Evolutionary conservation across 2,113 vertebrate genomes (phyloP).

Genomic region (Serilophus lunatus): DNA sequence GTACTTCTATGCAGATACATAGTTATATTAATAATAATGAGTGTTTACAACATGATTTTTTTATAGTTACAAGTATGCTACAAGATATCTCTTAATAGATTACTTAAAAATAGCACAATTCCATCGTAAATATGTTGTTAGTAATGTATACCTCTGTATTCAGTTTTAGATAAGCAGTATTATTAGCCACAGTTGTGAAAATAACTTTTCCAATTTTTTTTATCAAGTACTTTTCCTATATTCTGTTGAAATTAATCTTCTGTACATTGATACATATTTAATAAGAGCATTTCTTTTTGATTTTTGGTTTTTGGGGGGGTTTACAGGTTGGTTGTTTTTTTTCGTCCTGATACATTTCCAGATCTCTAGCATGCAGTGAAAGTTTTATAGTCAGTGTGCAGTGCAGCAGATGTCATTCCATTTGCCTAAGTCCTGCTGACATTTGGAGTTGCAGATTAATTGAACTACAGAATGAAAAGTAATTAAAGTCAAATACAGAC

Average conservation of each 20-base stretch:
- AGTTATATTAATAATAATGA: neutral
- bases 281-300: constrained; percentile 68
- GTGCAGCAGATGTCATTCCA: constrained; percentile 96
- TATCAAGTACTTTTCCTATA: constrained; percentile 13
- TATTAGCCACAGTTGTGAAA: neutral
- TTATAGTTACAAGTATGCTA: neutral
- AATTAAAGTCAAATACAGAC: constrained; percentile 93
- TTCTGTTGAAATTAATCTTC: constrained; percentile 53
- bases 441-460: constrained; percentile 94
- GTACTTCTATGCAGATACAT: neutral
- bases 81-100: neutral
- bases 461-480: constrained; percentile 91
- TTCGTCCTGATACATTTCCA: constrained; percentile 73
- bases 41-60: neutral
- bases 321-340: neutral
- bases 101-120: neutral
- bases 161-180: neutral
- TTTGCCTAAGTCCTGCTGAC: constrained; percentile 97
- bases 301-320: neutral
- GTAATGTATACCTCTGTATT: neutral
- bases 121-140: neutral
- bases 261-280: constrained; percentile 59
- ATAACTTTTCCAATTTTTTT: constrained; percentile 27
- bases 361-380: constrained; percentile 76
- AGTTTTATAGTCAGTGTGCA: constrained; percentile 85